Evolutionary conservation across 2,888 invertebrate species (phyloP).

Genomic region (Cyrtodaria siliqua): DNA sequence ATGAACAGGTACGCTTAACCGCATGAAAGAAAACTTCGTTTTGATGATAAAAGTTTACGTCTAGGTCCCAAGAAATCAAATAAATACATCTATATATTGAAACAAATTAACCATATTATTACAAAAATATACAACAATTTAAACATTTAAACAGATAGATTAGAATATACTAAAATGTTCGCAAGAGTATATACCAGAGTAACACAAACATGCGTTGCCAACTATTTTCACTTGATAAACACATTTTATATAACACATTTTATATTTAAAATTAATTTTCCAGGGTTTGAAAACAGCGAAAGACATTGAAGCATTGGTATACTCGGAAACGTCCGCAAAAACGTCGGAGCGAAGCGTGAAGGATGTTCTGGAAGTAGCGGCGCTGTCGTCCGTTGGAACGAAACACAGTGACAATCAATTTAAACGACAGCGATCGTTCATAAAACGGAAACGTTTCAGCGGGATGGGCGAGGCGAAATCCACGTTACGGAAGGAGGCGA

Average conservation of each 20-base stretch:
- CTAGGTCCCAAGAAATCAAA: no score
- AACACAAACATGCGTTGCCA: no score
- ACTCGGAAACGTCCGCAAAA: conserved; percentile 90
- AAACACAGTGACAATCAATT: conserved; percentile 59
- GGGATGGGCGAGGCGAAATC: conserved; percentile 80
- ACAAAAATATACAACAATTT: no score
- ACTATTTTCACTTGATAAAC: no score
- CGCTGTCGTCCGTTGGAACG: conserved; percentile 85
- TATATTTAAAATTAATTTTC: conserved; percentile 2
- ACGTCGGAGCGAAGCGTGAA: conserved; percentile 89
- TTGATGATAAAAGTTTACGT: no score
- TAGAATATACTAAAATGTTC: no score
- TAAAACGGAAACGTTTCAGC: conserved; percentile 74
- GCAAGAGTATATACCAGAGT: no score
- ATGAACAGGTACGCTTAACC: conserved; percentile 76
- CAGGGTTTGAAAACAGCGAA: conserved; percentile 89
- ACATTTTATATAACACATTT: no score
- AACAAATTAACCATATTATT: no score
- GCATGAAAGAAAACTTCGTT: no score
- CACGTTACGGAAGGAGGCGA: conserved; percentile 79
- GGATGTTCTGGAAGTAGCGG: conserved; percentile 90
- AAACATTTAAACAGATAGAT: no score
- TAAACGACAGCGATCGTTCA: conserved; percentile 73
- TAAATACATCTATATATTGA: no score
- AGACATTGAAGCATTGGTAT: conserved; percentile 89